Percentiles rank a stretch among this genome's conserved stretches.
phyloP scores from a whole-genome alignment of 2,888 invertebrate genomes.

The Pharmacophagus antenor region DNA sequence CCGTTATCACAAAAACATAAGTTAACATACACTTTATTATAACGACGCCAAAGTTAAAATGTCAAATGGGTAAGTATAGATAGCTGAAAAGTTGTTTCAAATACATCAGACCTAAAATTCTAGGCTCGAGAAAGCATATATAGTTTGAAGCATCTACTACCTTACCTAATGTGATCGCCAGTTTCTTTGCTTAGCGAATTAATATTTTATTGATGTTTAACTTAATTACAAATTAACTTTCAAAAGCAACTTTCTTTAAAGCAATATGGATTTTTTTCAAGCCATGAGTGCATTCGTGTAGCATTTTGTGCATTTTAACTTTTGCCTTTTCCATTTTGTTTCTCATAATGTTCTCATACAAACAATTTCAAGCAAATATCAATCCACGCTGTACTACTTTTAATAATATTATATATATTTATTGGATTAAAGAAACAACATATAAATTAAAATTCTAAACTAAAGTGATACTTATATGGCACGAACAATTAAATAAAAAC shows the following conservation, averaged over 20 bases:
- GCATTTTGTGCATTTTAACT: not conserved
- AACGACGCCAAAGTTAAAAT: not conserved
- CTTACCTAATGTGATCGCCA: no score
- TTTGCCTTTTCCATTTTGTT: not conserved
- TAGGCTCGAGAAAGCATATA: not conserved
- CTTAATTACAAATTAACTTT: constrained; percentile 8
- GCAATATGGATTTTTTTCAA: not conserved
- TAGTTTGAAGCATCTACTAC: not conserved
- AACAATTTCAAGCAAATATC: no score
- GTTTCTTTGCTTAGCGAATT: not conserved
- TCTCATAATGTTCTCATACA: no score
- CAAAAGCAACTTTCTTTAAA: not conserved
- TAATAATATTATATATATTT: no score
- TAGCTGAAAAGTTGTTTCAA: not conserved
- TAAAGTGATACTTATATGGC: no score
- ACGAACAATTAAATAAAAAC: no score
- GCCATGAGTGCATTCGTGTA: not conserved
- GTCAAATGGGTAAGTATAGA: not conserved
- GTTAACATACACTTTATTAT: no score
- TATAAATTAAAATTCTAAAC: no score
- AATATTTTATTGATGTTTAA: not conserved
- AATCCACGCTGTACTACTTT: no score
- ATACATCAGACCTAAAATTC: not conserved
- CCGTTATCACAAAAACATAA: no score
- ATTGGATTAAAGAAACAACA: no score